These are phyloP conservation scores for Florisuga fusca DNA, from an alignment of 2,797 vertebrate species.

Conservation along the genomic window DNA sequence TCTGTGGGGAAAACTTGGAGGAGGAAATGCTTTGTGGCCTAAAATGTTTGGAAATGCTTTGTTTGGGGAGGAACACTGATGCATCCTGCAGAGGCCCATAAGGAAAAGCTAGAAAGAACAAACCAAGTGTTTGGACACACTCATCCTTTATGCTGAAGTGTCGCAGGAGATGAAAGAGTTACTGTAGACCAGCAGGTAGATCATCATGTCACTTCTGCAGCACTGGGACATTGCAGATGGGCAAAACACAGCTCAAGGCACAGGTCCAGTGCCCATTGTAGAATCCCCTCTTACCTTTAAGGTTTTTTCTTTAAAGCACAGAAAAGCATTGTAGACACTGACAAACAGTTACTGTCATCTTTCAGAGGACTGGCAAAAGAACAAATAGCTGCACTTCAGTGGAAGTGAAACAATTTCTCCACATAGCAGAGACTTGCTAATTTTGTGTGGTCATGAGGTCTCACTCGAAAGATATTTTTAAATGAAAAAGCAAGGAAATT, in stretches of 20 bases:
- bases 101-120: neutral
- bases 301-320: neutral
- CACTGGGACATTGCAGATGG: neutral
- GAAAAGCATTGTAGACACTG: neutral
- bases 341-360: slow-evolving; percentile 22
- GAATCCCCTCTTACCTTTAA: neutral
- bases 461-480: slow-evolving; percentile 49
- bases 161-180: neutral
- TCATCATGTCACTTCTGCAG: neutral
- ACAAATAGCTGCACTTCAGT: slow-evolving; percentile 1
- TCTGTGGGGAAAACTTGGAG: neutral
- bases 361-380: neutral
- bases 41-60: neutral
- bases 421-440: neutral
- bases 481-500: slow-evolving; percentile 50
- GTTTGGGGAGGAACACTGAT: neutral
- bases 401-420: slow-evolving; percentile 15
- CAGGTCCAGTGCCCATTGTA: neutral
- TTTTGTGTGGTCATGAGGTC: slow-evolving; percentile 33
- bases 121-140: neutral
- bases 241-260: neutral
- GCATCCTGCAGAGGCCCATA: neutral
- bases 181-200: neutral
- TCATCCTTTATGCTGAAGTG: neutral
- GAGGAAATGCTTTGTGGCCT: neutral